Evolutionary conservation across 2,113 vertebrate genomes (phyloP).

Genomic region (Aegithalos caudatus): DNA sequence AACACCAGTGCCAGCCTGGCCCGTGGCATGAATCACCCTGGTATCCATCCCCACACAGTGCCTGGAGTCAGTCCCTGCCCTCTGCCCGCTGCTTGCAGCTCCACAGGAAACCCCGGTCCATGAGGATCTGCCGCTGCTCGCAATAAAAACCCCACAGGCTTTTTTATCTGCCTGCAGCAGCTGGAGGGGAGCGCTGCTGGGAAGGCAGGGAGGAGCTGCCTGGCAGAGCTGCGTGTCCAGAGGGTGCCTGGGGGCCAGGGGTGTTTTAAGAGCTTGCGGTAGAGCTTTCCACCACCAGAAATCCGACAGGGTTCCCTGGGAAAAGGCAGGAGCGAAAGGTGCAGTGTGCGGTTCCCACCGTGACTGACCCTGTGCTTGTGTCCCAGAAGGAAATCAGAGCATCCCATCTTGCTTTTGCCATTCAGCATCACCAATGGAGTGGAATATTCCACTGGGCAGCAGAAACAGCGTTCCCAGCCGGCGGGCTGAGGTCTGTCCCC

Average conservation of each 20-base stretch:
- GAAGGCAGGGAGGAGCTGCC: background rate
- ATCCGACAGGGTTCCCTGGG: background rate
- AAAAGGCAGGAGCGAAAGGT: background rate
- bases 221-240: rapidly evolving
- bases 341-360: rapidly evolving
- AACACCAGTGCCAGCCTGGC: background rate
- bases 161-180: background rate
- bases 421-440: rapidly evolving
- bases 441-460: background rate
- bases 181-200: background rate
- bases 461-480: rapidly evolving
- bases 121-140: rapidly evolving
- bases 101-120: background rate
- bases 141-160: rapidly evolving
- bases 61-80: background rate
- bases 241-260: background rate
- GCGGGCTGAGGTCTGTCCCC: background rate
- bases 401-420: background rate
- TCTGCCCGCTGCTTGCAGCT: rapidly evolving
- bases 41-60: rapidly evolving
- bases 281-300: background rate
- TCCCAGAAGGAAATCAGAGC: background rate
- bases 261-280: background rate
- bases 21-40: rapidly evolving
- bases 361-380: background rate